Evolutionary conservation across 1,140 invertebrate species (phyloP).

Genomic region (Leptopilina clavipes): DNA sequence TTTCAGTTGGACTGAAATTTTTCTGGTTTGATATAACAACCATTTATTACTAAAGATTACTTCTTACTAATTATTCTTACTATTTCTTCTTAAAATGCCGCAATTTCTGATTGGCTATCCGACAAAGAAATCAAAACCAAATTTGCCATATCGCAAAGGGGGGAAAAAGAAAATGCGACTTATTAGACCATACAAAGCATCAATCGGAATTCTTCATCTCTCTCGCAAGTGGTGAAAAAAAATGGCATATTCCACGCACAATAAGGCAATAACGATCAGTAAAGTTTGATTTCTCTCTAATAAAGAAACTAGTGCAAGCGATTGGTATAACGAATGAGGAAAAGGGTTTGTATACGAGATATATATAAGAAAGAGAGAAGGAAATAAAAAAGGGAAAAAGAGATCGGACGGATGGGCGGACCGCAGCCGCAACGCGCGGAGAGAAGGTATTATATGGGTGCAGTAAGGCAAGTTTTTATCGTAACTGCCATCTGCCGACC

Average conservation of each 20-base stretch:
- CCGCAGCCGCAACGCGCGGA: conserved; percentile 48
- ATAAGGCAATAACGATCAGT: conserved; percentile 27
- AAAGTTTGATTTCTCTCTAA: conserved; percentile 21
- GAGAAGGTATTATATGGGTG: conserved; percentile 66
- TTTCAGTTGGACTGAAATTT: too few species aligned
- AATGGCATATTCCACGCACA: conserved; percentile 14
- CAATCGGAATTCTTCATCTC: too few species aligned
- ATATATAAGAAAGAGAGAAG: background rate
- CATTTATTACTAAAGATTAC: too few species aligned
- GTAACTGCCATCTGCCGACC: conserved; percentile 69
- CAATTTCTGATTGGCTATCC: too few species aligned
- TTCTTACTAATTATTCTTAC: too few species aligned
- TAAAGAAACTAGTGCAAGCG: conserved; percentile 38
- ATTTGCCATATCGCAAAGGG: too few species aligned
- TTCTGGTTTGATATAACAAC: too few species aligned
- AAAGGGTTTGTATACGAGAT: conserved; percentile 24
- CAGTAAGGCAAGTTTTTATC: conserved; percentile 72
- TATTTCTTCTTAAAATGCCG: too few species aligned
- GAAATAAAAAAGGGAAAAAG: conserved; percentile 32
- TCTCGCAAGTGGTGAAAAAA: background rate
- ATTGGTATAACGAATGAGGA: conserved; percentile 45
- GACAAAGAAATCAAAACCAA: too few species aligned
- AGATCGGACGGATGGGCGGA: conserved; percentile 46
- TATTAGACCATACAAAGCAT: too few species aligned
- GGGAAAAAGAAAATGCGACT: too few species aligned